These are phyloP conservation scores for Danionella cerebrum DNA, from an alignment of 2,113 vertebrate species.

Conservation along the genomic window DNA sequence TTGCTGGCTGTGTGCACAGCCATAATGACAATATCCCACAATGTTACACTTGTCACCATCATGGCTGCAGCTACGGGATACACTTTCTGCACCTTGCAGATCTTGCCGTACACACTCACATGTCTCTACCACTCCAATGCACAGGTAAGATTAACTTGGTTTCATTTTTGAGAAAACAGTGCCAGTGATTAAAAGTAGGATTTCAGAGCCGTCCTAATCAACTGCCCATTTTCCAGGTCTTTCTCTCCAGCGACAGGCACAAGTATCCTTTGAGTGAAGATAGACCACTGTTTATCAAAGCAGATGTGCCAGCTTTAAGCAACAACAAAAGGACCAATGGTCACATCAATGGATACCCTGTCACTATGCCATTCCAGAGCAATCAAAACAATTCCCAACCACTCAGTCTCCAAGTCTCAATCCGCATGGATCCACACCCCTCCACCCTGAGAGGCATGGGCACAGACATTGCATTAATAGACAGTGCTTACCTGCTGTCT, in stretches of 20 bases:
- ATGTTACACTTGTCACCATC: slow-evolving; percentile 63
- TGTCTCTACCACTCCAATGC: slow-evolving; percentile 78
- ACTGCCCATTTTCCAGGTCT: slow-evolving; percentile 56
- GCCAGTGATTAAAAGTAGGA: too few species aligned
- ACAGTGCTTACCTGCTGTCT: slow-evolving; percentile 80
- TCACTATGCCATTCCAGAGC: slow-evolving; percentile 21
- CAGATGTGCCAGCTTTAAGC: too few species aligned
- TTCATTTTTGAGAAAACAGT: too few species aligned
- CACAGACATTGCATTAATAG: slow-evolving; percentile 78
- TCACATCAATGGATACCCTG: slow-evolving; percentile 43
- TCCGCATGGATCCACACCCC: background rate
- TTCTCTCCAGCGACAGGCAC: slow-evolving; percentile 64
- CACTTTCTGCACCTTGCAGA: slow-evolving; percentile 77
- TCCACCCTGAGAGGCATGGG: slow-evolving; percentile 65
- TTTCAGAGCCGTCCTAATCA: too few species aligned
- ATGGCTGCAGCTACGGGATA: slow-evolving; percentile 72
- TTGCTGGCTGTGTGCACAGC: slow-evolving; percentile 65
- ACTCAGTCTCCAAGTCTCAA: slow-evolving; percentile 14
- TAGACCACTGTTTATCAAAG: slow-evolving; percentile 36
- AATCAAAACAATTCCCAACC: slow-evolving; percentile 21
- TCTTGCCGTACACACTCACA: slow-evolving; percentile 76
- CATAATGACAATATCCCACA: slow-evolving; percentile 73
- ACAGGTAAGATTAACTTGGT: too few species aligned
- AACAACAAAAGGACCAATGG: slow-evolving; percentile 51
- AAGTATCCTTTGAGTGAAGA: background rate